A percentile compares a stretch with the other conserved stretches of the same genome.
Evolutionary conservation across 2,113 vertebrate species (phyloP).

Genomic region (Loxodonta africana): DNA sequence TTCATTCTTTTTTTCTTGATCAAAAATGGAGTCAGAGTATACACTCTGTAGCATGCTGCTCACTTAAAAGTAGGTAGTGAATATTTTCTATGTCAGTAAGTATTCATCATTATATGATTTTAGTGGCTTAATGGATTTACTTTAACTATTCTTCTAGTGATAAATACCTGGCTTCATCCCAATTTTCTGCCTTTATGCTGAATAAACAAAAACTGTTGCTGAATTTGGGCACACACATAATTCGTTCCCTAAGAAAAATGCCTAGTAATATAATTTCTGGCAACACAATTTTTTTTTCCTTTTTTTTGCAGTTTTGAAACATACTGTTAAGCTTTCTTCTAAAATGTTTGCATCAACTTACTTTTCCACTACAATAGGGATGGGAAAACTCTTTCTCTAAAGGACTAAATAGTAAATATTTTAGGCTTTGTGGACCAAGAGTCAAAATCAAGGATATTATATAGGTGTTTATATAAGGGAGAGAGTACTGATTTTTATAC

Average conservation of each 20-base stretch:
- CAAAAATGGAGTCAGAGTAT: background rate
- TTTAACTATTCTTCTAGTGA: background rate
- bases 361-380: background rate
- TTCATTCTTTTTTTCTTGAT: background rate
- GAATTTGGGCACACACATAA: background rate
- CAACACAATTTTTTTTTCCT: background rate
- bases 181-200: conserved; percentile 32
- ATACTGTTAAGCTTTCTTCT: background rate
- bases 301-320: background rate
- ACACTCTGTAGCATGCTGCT: background rate
- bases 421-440: too few species aligned
- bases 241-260: background rate
- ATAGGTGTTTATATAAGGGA: too few species aligned
- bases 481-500: too few species aligned
- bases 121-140: background rate
- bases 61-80: background rate
- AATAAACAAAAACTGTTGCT: conserved; percentile 27
- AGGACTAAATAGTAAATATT: background rate
- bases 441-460: too few species aligned
- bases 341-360: background rate
- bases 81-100: background rate
- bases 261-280: background rate
- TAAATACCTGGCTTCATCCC: background rate
- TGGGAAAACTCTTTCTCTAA: background rate
- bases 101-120: conserved; percentile 39